These are phyloP conservation scores for Helogale parvula DNA, from an alignment of 2,113 vertebrate genomes.

Conservation along the genomic window DNA sequence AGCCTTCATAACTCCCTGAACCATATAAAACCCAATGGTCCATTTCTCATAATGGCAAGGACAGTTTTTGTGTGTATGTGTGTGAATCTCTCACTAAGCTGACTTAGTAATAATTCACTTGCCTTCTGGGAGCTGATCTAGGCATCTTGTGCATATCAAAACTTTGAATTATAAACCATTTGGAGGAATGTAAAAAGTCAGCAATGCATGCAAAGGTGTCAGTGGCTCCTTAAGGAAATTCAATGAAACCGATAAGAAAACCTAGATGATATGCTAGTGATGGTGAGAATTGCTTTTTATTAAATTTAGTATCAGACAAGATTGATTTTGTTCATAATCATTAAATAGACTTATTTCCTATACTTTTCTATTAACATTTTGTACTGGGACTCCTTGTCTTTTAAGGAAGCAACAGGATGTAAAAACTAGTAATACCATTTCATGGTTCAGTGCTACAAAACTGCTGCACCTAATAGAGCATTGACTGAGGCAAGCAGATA, in stretches of 20 bases:
- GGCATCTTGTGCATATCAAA: neutral
- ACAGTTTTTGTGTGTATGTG: neutral
- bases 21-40: neutral
- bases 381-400: neutral
- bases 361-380: neutral
- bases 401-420: neutral
- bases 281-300: neutral
- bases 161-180: neutral
- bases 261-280: neutral
- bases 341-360: neutral
- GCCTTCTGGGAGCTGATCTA: neutral
- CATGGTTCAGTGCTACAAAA: constrained; percentile 22
- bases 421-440: constrained; percentile 26
- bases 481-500: constrained; percentile 32
- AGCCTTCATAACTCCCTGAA: neutral
- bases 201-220: neutral
- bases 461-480: constrained; percentile 47
- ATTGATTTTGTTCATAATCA: constrained; percentile 16
- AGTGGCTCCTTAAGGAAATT: neutral
- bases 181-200: neutral
- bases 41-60: neutral
- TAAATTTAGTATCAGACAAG: constrained; percentile 21
- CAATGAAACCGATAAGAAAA: neutral
- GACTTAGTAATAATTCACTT: neutral
- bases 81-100: neutral